phyloP scores from a whole-genome alignment of 2,113 vertebrate species.

The Sylvia atricapilla region DNA sequence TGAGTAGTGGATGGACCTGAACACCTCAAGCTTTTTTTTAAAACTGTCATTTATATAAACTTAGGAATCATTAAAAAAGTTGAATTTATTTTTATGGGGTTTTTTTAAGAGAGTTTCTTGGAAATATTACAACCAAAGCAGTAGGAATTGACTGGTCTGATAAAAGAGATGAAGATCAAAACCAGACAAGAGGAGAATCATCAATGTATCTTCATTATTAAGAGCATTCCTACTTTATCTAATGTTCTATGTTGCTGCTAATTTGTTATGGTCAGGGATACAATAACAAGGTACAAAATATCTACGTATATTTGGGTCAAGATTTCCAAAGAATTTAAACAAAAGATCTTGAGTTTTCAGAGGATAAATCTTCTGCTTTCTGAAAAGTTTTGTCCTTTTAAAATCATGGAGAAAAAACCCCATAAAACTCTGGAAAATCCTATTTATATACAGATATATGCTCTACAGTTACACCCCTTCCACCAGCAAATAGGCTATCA shows the following conservation, averaged over 20 bases:
- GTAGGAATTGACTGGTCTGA: not conserved
- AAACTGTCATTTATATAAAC: not conserved
- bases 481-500: not conserved
- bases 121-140: not conserved
- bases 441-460: not conserved
- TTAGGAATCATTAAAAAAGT: not conserved
- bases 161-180: not conserved
- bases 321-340: not conserved
- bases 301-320: not conserved
- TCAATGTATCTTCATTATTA: not conserved
- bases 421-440: not conserved
- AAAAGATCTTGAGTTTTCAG: not conserved
- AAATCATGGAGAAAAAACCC: rapidly evolving
- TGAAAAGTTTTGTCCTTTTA: not conserved
- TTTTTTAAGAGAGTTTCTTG: not conserved
- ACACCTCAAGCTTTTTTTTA: not conserved
- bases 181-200: not conserved
- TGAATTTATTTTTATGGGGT: not conserved
- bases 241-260: not conserved
- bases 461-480: not conserved
- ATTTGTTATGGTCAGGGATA: not conserved
- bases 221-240: not conserved
- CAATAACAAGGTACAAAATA: not conserved
- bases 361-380: not conserved
- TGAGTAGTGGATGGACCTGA: not conserved